Percentiles rank a stretch among this genome's conserved stretches.
These are phyloP conservation scores for Salvelinus sp. DNA, from an alignment of 2,113 vertebrate genomes.

Conservation along the genomic window DNA sequence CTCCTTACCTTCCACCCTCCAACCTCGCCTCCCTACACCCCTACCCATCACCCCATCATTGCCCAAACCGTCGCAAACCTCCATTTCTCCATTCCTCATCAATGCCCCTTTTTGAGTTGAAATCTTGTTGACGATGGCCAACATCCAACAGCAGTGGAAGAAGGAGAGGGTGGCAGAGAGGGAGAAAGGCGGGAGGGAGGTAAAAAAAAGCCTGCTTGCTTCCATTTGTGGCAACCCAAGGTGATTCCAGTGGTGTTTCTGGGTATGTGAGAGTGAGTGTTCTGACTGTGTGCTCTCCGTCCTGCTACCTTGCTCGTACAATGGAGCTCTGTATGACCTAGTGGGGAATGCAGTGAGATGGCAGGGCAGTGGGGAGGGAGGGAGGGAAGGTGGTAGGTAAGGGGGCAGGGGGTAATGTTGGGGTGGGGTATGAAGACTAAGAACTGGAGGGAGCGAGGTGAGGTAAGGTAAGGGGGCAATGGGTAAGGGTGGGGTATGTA, in stretches of 20 bases:
- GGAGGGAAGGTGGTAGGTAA: not conserved
- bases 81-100: conserved; percentile 40
- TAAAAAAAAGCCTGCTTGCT: conserved; percentile 12
- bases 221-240: conserved; percentile 63
- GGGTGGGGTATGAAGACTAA: not conserved
- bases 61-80: no score
- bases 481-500: conserved; percentile 23
- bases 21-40: conserved; percentile 2
- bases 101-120: conserved; percentile 52
- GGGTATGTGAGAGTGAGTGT: not conserved
- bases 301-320: not conserved
- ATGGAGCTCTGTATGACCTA: not conserved
- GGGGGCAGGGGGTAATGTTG: not conserved
- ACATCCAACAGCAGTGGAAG: conserved; percentile 51
- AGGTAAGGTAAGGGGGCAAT: conserved; percentile 29
- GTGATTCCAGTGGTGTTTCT: conserved; percentile 56
- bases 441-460: conserved; percentile 31
- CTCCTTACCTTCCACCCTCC: not conserved
- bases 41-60: conserved; percentile 19
- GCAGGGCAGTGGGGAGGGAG: not conserved
- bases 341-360: not conserved
- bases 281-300: not conserved
- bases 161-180: conserved; percentile 33
- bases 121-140: conserved; percentile 46
- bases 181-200: conserved; percentile 14